Base-by-base conservation (phyloP, 2,888 invertebrate genomes). In the Germaria angustata region DNA sequence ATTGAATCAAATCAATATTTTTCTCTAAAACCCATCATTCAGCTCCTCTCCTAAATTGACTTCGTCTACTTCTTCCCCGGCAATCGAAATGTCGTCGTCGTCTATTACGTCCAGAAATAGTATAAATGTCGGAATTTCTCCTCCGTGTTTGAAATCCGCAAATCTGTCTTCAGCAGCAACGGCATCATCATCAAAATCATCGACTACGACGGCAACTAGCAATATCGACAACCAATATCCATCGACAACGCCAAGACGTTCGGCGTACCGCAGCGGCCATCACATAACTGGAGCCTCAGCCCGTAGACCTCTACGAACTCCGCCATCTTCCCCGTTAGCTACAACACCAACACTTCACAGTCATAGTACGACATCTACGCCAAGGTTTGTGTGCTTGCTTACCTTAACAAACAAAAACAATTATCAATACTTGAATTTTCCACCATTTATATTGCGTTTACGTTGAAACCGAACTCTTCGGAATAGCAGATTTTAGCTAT, bases 291-390 rank as follows among this genome's bases (percentile, higher is more conserved):
- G 84, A 71, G 88, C 85, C 80, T 87, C 88, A 61, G 86, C 91
- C 61, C 91, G 91, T 86, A 88, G 91, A 84, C 89, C 91, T 76
- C 86, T 91, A 81, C 90, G 91, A 86, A 89, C 91, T 84, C 90
- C 90, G 24, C 86, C 88, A 51, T 91, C 91, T 83, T 91, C 91
- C 75, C 91, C 91, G 80, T 87, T 91, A 87, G 89, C 90, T 82
- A 88, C 90, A 63, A 86, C 86, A 81, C 85, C 87, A 83, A 85
- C 87, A 51, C 85, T 84, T 57, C 86, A 86, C 84, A 88, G 87
- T 85, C 87, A 88, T 87, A 88, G 87, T 87, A 87, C 90, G 84
- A 87, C 89, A 84, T 86, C 89, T 86, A 85, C 90, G 86, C 88
- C 89, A 91, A 91, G 91, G 91, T 91, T 91, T 91, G 90, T 91